Evolutionary conservation across 2,888 invertebrate species (phyloP).

Genomic region (Mythimna ferrago): DNA sequence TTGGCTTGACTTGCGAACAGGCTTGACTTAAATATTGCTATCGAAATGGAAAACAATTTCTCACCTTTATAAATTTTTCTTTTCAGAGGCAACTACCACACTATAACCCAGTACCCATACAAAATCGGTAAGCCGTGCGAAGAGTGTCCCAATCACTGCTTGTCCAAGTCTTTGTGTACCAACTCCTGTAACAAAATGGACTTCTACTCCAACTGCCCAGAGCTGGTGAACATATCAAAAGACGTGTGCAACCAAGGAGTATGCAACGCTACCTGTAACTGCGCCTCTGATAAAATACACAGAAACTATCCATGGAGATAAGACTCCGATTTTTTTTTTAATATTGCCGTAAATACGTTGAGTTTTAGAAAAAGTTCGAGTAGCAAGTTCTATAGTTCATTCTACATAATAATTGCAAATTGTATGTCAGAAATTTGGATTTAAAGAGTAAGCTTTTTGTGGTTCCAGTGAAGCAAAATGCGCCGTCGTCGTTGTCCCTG

Average conservation of each 20-base stretch:
- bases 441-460: too few species aligned
- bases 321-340: not conserved
- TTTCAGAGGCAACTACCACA: slow-evolving; percentile 93
- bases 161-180: slow-evolving; percentile 92
- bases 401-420: too few species aligned
- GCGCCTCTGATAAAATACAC: slow-evolving; percentile 89
- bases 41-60: not conserved
- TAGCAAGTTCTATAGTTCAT: too few species aligned
- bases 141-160: slow-evolving; percentile 92
- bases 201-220: slow-evolving; percentile 93
- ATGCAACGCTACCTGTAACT: slow-evolving; percentile 94
- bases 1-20: too few species aligned
- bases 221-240: slow-evolving; percentile 86
- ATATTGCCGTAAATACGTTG: not conserved
- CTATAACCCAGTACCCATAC: slow-evolving; percentile 92
- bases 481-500: too few species aligned
- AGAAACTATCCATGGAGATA: slow-evolving; percentile 74
- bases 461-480: too few species aligned
- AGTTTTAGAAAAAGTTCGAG: slow-evolving; percentile 14
- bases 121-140: slow-evolving; percentile 92
- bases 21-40: not conserved
- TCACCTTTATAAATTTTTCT: slow-evolving; percentile 7
- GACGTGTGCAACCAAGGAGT: slow-evolving; percentile 86
- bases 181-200: slow-evolving; percentile 93
- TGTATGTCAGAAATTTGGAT: too few species aligned